phyloP scores from a whole-genome alignment of 2,113 vertebrate genomes.

The Alethe diademata region DNA sequence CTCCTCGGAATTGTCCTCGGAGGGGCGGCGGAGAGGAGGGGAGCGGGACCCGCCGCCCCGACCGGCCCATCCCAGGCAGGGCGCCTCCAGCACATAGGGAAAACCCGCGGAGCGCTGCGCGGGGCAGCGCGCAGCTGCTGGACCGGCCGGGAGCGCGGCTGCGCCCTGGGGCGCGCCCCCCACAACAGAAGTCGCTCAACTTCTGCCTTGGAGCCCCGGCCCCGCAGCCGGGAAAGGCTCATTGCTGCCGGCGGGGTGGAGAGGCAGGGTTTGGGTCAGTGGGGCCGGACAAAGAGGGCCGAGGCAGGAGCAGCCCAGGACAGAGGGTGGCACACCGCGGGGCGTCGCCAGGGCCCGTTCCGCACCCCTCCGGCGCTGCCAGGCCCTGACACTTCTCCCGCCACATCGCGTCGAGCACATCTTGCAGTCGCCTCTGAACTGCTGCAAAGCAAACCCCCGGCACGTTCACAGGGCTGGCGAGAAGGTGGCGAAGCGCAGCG shows the following conservation, averaged over 20 bases:
- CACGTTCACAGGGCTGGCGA: neutral
- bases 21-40: neutral
- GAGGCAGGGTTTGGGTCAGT: neutral
- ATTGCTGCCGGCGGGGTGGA: accelerated
- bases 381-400: neutral
- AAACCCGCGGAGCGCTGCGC: neutral
- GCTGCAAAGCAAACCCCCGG: neutral
- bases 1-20: neutral
- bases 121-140: neutral
- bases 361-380: neutral
- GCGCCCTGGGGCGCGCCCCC: neutral
- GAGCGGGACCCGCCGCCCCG: neutral
- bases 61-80: neutral
- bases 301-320: neutral
- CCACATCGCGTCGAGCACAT: neutral
- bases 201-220: neutral
- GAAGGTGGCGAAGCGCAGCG: neutral
- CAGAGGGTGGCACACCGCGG: neutral
- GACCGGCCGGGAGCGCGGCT: neutral
- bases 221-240: neutral
- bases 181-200: neutral
- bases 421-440: neutral
- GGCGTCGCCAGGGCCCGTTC: neutral
- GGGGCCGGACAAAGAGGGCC: neutral
- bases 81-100: neutral